Percentiles rank a stretch among this genome's conserved stretches.
Conservation (phyloP, 2,888 invertebrate genomes). For the Molorchus minor region DNA sequence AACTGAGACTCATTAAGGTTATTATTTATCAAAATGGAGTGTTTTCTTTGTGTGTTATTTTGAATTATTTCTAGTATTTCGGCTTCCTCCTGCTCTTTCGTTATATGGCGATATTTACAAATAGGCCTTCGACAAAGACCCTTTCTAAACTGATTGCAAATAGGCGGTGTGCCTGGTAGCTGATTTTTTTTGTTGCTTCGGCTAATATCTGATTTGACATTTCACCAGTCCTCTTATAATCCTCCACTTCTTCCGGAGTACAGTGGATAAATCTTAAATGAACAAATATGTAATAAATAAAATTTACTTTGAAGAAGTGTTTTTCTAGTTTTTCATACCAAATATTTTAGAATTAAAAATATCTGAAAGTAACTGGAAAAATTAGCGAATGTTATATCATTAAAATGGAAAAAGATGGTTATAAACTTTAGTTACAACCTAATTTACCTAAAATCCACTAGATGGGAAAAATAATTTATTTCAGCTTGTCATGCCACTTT, state of each 20-base stretch:
- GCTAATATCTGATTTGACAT: conserved; percentile 69
- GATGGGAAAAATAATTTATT: too few relatives aligned
- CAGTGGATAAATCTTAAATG: conserved; percentile 76
- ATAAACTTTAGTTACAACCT: too few relatives aligned
- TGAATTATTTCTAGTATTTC: conserved; percentile 59
- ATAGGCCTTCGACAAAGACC: conserved; percentile 62
- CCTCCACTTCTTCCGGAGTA: conserved; percentile 78
- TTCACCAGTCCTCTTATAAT: conserved; percentile 76
- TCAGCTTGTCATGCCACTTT: too few relatives aligned
- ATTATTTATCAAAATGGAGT: conserved; percentile 34
- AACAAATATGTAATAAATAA: conserved; percentile 1
- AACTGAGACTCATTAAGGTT: conserved; percentile 43
- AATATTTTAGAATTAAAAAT: too few relatives aligned
- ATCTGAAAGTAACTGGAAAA: too few relatives aligned
- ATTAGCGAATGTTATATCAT: too few relatives aligned
- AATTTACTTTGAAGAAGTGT: not conserved
- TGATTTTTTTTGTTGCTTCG: conserved; percentile 62
- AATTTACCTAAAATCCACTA: too few relatives aligned
- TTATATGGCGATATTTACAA: conserved; percentile 61
- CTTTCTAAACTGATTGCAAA: conserved; percentile 66
- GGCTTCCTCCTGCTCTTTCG: conserved; percentile 59
- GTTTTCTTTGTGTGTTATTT: conserved; percentile 48
- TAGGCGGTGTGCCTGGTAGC: conserved; percentile 60
- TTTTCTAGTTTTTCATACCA: too few relatives aligned
- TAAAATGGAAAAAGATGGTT: too few relatives aligned